Evolutionary conservation across 2,113 vertebrate species (phyloP).

Genomic region (Anser cygnoides): DNA sequence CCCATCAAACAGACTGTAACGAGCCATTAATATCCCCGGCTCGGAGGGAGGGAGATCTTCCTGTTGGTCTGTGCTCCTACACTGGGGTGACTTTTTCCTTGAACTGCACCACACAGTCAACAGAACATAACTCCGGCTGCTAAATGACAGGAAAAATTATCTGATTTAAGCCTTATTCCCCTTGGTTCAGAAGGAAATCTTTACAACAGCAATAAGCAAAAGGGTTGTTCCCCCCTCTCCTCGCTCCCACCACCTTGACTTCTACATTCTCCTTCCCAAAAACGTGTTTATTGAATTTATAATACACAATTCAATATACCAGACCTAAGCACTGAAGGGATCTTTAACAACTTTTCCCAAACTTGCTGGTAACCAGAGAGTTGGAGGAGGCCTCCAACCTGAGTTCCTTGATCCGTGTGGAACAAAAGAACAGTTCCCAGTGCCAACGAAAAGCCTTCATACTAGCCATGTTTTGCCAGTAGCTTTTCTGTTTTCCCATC

Average conservation of each 20-base stretch:
- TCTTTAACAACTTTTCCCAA: background rate
- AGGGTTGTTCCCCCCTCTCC: background rate
- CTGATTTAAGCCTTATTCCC: background rate
- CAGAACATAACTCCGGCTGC: background rate
- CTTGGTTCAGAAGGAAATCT: background rate
- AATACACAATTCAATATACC: background rate
- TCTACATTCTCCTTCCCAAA: background rate
- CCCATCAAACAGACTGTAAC: background rate
- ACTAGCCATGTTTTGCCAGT: background rate
- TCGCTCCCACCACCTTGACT: background rate
- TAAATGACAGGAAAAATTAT: background rate
- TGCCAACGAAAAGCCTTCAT: background rate
- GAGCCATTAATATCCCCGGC: background rate
- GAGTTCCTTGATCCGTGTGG: background rate
- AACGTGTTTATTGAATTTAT: background rate
- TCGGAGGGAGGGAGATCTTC: background rate
- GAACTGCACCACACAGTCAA: background rate
- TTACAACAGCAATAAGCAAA: background rate
- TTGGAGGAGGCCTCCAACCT: background rate
- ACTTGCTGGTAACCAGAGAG: background rate
- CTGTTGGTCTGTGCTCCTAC: background rate
- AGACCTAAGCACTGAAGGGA: background rate
- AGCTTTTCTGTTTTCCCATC: background rate
- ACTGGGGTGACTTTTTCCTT: background rate
- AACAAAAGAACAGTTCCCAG: background rate